Conservation (phyloP, 2,888 invertebrate genomes). For the Melanostoma mellinum region DNA sequence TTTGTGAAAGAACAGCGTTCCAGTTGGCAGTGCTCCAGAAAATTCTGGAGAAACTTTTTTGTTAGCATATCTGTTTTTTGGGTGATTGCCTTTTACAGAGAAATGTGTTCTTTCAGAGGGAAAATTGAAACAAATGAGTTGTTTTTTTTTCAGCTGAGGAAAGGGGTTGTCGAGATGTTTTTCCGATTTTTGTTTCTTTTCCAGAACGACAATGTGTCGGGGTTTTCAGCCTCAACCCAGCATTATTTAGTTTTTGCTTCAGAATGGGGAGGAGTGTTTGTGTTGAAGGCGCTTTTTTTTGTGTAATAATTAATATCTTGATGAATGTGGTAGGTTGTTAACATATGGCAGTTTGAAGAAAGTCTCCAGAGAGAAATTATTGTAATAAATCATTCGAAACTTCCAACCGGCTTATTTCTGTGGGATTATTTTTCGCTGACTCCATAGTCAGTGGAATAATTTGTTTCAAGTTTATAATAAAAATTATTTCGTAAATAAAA, state of each 20-base stretch:
- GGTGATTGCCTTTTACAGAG: constrained; percentile 31
- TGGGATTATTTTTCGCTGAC: no score
- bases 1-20: constrained; percentile 46
- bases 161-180: not conserved
- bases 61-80: constrained; percentile 28
- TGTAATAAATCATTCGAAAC: no score
- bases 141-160: constrained; percentile 9
- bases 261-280: constrained; percentile 4
- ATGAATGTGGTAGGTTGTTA: no score
- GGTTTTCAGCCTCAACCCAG: not conserved
- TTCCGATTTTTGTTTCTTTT: not conserved
- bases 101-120: constrained; percentile 16
- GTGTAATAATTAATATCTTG: no score
- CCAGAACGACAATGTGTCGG: constrained; percentile 5
- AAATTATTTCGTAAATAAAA: no score
- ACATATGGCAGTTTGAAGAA: no score
- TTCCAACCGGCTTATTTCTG: no score
- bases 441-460: no score
- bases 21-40: constrained; percentile 64
- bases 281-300: not conserved
- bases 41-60: constrained; percentile 22
- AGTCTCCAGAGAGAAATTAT: no score
- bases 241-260: constrained; percentile 18
- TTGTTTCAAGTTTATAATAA: no score
- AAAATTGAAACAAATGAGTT: constrained; percentile 44